Conservation (phyloP, 1,140 invertebrate species). For the Drosophila neocordata region DNA sequence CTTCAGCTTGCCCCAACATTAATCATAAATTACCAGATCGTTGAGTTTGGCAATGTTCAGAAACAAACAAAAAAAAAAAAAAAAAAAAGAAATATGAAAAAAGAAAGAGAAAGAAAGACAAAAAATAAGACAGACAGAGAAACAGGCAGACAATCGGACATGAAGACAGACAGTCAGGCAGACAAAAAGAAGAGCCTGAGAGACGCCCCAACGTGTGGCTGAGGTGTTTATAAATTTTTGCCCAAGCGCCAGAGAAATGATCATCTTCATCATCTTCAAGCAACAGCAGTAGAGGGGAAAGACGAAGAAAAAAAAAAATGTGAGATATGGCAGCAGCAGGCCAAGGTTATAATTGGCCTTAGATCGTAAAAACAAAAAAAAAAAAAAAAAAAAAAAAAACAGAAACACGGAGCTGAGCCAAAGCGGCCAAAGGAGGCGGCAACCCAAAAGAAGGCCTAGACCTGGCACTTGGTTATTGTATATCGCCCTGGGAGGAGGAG, state of each 20-base stretch:
- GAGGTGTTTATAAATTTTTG: conserved; percentile 78
- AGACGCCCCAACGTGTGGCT: conserved; percentile 76
- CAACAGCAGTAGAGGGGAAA: conserved; percentile 27
- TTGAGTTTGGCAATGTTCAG: conserved; percentile 59
- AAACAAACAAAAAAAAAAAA: neutral
- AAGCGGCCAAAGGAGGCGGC: conserved; percentile 5
- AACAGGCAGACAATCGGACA: neutral
- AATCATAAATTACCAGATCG: conserved; percentile 81
- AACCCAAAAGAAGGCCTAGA: conserved; percentile 8
- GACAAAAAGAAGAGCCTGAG: conserved; percentile 14
- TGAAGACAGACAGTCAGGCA: neutral
- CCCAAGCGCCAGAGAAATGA: conserved; percentile 77
- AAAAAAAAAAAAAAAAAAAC: neutral
- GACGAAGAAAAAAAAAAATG: conserved; percentile 51
- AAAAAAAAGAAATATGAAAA: neutral
- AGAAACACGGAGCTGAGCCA: neutral
- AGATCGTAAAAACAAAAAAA: conserved; percentile 57
- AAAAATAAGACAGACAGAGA: conserved; percentile 8
- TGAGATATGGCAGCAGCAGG: conserved; percentile 80
- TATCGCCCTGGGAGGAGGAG: neutral
- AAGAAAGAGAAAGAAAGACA: neutral
- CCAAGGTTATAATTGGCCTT: conserved; percentile 80
- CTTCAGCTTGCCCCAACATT: conserved; percentile 64
- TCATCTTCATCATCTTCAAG: conserved; percentile 74
- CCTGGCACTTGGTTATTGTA: neutral